A percentile compares a stretch with the other conserved stretches of the same genome.
Conservation (phyloP, 2,888 invertebrate genomes). For the Panorpa germanica region DNA sequence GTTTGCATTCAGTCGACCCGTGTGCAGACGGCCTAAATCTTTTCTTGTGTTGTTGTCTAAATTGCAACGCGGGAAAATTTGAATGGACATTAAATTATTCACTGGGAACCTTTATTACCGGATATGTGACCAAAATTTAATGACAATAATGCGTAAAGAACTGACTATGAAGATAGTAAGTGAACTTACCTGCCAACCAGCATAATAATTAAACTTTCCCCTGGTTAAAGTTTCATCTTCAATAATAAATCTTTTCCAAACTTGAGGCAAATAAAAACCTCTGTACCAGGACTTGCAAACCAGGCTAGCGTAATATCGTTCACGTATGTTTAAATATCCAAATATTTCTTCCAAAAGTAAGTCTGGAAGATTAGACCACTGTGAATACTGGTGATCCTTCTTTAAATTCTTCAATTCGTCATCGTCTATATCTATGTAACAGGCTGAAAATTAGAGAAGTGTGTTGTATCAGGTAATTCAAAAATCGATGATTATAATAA, state of each 20-base stretch:
- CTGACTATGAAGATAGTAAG: constrained; percentile 5
- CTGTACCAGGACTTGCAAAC: constrained; percentile 45
- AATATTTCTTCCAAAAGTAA: constrained; percentile 55
- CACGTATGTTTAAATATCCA: constrained; percentile 39
- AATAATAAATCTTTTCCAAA: constrained; percentile 57
- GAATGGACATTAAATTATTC: no score
- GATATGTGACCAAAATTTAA: no score
- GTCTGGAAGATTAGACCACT: constrained; percentile 51
- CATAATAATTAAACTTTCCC: constrained; percentile 58
- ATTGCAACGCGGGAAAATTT: no score
- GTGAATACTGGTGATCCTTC: constrained; percentile 25
- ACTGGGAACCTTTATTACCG: no score
- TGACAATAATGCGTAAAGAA: no score
- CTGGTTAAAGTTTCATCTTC: constrained; percentile 55
- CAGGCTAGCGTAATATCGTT: constrained; percentile 55
- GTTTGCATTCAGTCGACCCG: no score
- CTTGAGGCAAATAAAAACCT: constrained; percentile 49
- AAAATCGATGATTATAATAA: no score
- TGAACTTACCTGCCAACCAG: constrained; percentile 49
- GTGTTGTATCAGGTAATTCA: no score
- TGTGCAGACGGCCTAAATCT: no score
- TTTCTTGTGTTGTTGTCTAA: no score
- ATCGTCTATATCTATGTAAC: constrained; percentile 27
- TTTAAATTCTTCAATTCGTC: constrained; percentile 22
- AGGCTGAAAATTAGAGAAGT: constrained; percentile 23